Percentiles rank a stretch among this genome's conserved stretches.
Evolutionary conservation across 2,113 vertebrate species (phyloP).

Genomic region (Lathamus discolor): DNA sequence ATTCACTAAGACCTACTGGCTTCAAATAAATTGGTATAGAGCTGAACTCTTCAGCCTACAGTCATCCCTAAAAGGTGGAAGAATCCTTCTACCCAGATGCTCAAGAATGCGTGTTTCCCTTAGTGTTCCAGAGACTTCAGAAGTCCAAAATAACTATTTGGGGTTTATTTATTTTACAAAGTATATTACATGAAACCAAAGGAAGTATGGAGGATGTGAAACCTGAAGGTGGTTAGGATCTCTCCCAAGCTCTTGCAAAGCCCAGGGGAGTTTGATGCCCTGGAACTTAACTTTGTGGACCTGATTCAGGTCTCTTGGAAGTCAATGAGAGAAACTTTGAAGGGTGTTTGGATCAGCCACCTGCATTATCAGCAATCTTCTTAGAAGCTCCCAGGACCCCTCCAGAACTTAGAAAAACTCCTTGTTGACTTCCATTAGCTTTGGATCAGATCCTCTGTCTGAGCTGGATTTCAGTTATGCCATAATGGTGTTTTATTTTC

Average conservation of each 20-base stretch:
- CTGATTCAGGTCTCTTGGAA: slow-evolving; percentile 20
- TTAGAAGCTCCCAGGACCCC: background rate
- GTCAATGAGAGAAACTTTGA: background rate
- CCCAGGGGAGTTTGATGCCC: background rate
- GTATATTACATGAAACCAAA: background rate
- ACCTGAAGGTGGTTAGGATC: background rate
- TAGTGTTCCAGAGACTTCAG: background rate
- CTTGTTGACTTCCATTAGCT: background rate
- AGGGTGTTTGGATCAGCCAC: background rate
- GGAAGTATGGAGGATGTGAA: background rate
- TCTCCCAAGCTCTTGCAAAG: background rate
- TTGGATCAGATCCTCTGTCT: background rate
- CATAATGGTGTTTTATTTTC: background rate
- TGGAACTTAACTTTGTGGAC: background rate
- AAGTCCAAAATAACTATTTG: background rate
- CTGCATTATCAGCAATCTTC: background rate
- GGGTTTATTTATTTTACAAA: background rate
- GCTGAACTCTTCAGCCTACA: background rate
- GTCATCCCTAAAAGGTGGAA: background rate
- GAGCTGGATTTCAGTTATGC: background rate
- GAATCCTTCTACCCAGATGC: background rate
- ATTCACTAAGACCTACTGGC: background rate
- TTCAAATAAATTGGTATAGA: background rate
- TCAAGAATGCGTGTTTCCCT: background rate
- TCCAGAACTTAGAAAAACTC: background rate